Conservation (phyloP, 2,797 vertebrate genomes). For the Dipus sagitta region DNA sequence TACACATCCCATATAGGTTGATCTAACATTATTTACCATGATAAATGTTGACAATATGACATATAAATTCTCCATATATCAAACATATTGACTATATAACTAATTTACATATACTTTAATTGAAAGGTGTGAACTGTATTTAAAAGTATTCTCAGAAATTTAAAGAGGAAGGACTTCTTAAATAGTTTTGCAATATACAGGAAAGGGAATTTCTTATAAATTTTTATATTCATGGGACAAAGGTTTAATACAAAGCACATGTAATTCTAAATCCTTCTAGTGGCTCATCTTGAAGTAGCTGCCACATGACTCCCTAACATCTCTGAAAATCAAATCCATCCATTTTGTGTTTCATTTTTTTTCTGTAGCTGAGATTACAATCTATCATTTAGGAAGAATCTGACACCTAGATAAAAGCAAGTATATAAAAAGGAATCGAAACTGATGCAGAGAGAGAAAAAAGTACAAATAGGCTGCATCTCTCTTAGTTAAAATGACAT, state of each 20-base stretch:
- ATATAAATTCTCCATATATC: background rate
- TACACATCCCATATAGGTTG: background rate
- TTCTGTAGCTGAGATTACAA: conserved; percentile 76
- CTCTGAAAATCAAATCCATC: conserved; percentile 78
- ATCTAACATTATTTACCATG: background rate
- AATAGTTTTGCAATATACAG: conserved; percentile 47
- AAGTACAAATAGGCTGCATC: conserved; percentile 71
- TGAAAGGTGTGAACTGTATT: background rate
- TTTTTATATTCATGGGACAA: background rate
- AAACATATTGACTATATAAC: background rate
- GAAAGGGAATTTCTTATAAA: conserved; percentile 20
- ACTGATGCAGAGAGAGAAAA: conserved; percentile 57
- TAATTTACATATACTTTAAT: background rate
- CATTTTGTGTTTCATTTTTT: conserved; percentile 74
- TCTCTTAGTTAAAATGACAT: conserved; percentile 77
- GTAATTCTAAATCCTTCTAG: background rate
- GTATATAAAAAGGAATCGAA: conserved; percentile 78
- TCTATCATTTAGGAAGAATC: conserved; percentile 77
- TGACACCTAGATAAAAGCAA: conserved; percentile 82
- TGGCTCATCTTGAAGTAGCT: conserved; percentile 11
- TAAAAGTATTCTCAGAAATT: conserved; percentile 41
- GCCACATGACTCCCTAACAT: conserved; percentile 46
- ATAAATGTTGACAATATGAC: conserved; percentile 9
- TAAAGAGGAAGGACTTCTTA: background rate
- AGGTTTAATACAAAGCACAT: conserved; percentile 36